Evolutionary conservation across 2,888 invertebrate genomes (phyloP).

Genomic region (Seira ritae): DNA sequence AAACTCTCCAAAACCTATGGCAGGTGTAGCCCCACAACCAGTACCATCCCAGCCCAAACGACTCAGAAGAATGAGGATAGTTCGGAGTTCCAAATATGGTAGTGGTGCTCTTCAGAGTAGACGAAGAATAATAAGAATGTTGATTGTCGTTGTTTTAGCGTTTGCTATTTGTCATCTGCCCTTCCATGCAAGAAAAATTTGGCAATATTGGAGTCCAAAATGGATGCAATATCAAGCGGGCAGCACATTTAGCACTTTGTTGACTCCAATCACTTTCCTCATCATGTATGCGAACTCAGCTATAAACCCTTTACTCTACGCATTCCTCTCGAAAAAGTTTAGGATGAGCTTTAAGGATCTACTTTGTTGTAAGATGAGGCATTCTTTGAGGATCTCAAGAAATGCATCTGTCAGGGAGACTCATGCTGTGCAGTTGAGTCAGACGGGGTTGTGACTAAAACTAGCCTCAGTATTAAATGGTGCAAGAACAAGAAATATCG

Average conservation of each 20-base stretch:
- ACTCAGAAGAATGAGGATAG: slow-evolving; percentile 58
- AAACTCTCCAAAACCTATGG: not conserved
- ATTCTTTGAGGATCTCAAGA: slow-evolving; percentile 64
- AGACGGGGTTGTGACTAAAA: slow-evolving; percentile 55
- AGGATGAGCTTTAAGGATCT: slow-evolving; percentile 90
- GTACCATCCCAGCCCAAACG: slow-evolving; percentile 38
- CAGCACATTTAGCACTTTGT: slow-evolving; percentile 84
- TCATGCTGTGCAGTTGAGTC: slow-evolving; percentile 64
- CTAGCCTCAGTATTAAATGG: slow-evolving; percentile 1
- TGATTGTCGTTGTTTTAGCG: slow-evolving; percentile 90
- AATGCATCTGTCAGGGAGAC: slow-evolving; percentile 66
- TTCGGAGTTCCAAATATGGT: slow-evolving; percentile 70
- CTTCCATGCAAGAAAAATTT: slow-evolving; percentile 91
- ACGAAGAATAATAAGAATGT: slow-evolving; percentile 90
- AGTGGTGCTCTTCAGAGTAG: slow-evolving; percentile 83
- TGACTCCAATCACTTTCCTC: slow-evolving; percentile 91
- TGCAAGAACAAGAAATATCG: no score
- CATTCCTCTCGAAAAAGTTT: slow-evolving; percentile 89
- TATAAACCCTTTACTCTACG: slow-evolving; percentile 92
- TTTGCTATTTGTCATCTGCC: slow-evolving; percentile 94
- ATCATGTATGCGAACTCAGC: slow-evolving; percentile 93
- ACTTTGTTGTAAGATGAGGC: slow-evolving; percentile 78
- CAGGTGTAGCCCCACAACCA: not conserved
- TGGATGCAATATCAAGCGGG: slow-evolving; percentile 81
- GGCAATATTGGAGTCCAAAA: slow-evolving; percentile 85